Base-by-base conservation (phyloP, 2,888 invertebrate species). In the Diplazon laetatorius region DNA sequence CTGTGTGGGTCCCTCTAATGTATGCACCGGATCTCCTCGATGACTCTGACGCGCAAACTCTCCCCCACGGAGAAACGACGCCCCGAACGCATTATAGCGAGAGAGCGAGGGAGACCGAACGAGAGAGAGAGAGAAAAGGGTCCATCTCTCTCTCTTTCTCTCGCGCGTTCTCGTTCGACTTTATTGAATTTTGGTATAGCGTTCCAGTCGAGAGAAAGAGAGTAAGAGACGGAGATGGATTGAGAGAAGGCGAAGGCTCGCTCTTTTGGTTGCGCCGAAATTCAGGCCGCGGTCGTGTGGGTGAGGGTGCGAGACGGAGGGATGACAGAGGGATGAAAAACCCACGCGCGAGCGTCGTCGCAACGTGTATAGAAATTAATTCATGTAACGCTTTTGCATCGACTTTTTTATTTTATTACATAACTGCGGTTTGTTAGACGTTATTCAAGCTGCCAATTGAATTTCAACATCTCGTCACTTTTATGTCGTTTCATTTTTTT, bases 391-490 rank as follows among this genome's bases (percentile, higher is more conserved):
- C 85, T n/a, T n/a, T n/a, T 88, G 89, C 89, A 90, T 88, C 87
- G 89, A n/a, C n/a, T n/a, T n/a, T n/a, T n/a, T n/a, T 89, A 89
- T 90, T 91, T 90, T 90, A 90, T 87, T 87, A 88, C 89, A 90
- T 89, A 90, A 90, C 89, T 89, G 90, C 88, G 90, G 89, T 90
- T 90, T 89, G 90, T 90, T 90, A 90, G 90, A 85, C 88, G 89
- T 90, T 89, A 90, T 90, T 90, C 89, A 89, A 85, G 83, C 85
- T 80, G 83, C 84, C 85, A 88, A 90, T 90, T 90, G 85, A 88
- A 89, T 90, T 89, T 87, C n/a, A 57, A 52, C 37, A 30, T 60
- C 60, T 69, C 65, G 75, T 35, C 72, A 66, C 79, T 70, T 60
- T 70, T 69, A 37, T 55, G 35, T 42, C 55, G 39, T 52, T 48